These are phyloP conservation scores for Drosophila stalkeri DNA, from an alignment of 2,888 invertebrate species.

Conservation along the genomic window DNA sequence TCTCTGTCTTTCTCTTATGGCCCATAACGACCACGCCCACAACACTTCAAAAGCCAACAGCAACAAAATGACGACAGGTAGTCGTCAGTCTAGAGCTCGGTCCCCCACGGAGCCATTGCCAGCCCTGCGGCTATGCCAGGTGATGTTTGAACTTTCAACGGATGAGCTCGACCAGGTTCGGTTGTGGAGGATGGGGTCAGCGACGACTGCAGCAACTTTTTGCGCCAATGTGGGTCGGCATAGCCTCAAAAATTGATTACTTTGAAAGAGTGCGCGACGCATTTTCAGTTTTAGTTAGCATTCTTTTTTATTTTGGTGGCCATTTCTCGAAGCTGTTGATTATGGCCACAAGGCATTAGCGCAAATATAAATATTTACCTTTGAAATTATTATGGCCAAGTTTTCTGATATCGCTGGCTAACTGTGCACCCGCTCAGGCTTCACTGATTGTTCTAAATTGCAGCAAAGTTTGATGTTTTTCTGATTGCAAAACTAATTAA, in stretches of 20 bases:
- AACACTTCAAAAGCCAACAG: constrained; percentile 22
- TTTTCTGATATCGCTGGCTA: constrained; percentile 54
- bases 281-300: constrained; percentile 30
- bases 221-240: constrained; percentile 60
- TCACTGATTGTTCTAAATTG: constrained; percentile 47
- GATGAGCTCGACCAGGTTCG: constrained; percentile 41
- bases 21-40: constrained; percentile 30
- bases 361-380: constrained; percentile 77
- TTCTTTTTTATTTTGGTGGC: constrained; percentile 32
- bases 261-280: constrained; percentile 58
- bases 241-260: constrained; percentile 74
- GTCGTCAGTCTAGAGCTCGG: constrained; percentile 52
- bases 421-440: neutral
- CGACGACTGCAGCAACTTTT: constrained; percentile 56
- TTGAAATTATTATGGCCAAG: constrained; percentile 75
- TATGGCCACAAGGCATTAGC: constrained; percentile 77
- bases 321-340: constrained; percentile 73
- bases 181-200: constrained; percentile 6
- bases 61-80: constrained; percentile 67
- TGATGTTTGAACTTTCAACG: constrained; percentile 76
- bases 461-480: constrained; percentile 56
- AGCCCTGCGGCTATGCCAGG: constrained; percentile 61
- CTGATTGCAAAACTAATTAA: constrained; percentile 79
- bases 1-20: neutral
- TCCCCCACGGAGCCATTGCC: constrained; percentile 53